Conservation (phyloP, 2,113 vertebrate genomes). For the Microcebus jonahi region DNA sequence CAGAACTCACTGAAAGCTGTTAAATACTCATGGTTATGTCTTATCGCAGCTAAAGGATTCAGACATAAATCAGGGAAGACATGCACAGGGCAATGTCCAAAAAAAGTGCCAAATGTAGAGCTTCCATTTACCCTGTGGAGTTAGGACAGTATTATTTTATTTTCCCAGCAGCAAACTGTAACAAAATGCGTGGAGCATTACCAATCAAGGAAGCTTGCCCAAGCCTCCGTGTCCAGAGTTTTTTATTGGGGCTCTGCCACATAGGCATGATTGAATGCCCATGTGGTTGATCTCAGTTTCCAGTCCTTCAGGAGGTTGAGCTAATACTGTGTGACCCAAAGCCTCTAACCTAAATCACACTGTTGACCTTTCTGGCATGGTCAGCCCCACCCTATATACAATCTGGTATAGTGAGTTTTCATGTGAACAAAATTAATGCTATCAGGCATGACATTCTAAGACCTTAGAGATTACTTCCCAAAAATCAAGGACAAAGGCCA, state of each 20-base stretch:
- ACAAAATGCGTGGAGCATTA: not conserved
- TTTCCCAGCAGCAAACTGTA: not conserved
- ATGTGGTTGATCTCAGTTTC: not conserved
- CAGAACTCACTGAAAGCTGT: not conserved
- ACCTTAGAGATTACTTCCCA: not conserved
- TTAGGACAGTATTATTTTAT: not conserved
- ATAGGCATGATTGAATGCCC: not conserved
- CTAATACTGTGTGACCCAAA: not conserved
- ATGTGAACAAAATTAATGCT: not conserved
- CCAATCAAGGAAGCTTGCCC: not conserved
- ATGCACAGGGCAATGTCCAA: not conserved
- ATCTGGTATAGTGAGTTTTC: not conserved
- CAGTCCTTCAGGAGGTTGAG: not conserved
- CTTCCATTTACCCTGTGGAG: not conserved
- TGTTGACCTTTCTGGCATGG: not conserved
- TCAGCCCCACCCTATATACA: not conserved
- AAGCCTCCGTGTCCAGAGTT: too few species aligned
- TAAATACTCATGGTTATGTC: not conserved
- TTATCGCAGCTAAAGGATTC: not conserved
- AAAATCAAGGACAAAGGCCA: not conserved
- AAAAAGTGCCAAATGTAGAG: not conserved
- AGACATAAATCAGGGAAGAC: not conserved
- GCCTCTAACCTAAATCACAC: too few species aligned
- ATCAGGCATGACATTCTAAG: not conserved
- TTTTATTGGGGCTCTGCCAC: not conserved